Percentiles rank a stretch among this genome's conserved stretches.
phyloP scores from a whole-genome alignment of 2,888 invertebrate genomes.

The Palloptera scutellata region DNA sequence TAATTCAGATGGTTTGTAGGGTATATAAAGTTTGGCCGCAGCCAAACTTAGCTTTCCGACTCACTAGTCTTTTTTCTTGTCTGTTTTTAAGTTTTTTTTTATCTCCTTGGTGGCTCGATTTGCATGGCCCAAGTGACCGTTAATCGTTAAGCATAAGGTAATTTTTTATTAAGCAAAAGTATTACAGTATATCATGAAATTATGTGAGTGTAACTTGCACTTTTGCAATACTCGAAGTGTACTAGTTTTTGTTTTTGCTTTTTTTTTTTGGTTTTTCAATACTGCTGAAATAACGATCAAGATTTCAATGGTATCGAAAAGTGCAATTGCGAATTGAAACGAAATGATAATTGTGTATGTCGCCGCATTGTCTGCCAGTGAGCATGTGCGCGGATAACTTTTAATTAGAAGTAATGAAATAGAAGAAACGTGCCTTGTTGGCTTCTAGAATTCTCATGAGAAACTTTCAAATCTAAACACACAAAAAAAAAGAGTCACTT shows the following conservation, averaged over 20 bases:
- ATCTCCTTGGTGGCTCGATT: background rate
- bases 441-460: too few relatives aligned
- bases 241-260: too few relatives aligned
- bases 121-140: slow-evolving; percentile 9
- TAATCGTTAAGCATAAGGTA: slow-evolving; percentile 25
- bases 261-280: too few relatives aligned
- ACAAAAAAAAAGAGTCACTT: too few relatives aligned
- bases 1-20: too few relatives aligned
- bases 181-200: slow-evolving; percentile 6
- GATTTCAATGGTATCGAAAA: background rate
- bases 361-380: slow-evolving; percentile 25
- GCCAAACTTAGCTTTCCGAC: background rate
- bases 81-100: background rate
- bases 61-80: background rate
- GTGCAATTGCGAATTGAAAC: background rate
- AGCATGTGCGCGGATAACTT: too few relatives aligned
- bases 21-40: too few relatives aligned
- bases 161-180: slow-evolving; percentile 13
- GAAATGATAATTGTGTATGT: slow-evolving; percentile 11
- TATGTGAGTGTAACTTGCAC: slow-evolving; percentile 19
- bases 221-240: slow-evolving; percentile 9
- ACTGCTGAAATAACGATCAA: too few relatives aligned
- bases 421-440: too few relatives aligned
- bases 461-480: too few relatives aligned
- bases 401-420: too few relatives aligned